A percentile compares a stretch with the other conserved stretches of the same genome.
phyloP scores from a whole-genome alignment of 1,140 invertebrate genomes.

The Zaprionus vittiger region DNA sequence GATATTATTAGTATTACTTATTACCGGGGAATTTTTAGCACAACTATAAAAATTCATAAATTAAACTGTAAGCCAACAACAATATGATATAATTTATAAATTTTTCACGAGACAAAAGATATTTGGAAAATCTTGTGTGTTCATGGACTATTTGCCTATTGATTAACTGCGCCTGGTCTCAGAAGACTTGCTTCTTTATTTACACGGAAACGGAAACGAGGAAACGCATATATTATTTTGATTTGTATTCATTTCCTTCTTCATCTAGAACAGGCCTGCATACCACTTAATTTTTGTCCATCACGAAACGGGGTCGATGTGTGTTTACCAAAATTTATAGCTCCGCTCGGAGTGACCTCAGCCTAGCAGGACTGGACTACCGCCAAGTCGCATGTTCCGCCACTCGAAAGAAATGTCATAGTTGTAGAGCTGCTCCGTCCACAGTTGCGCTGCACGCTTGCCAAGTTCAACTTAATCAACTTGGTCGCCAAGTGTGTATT shows the following conservation, averaged over 20 bases:
- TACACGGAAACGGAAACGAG: not conserved
- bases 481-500: not conserved
- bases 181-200: not conserved
- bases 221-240: not conserved
- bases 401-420: not conserved
- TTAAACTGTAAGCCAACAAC: too few relatives aligned
- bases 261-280: not conserved
- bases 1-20: too few relatives aligned
- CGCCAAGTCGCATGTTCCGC: not conserved
- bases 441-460: not conserved
- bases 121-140: not conserved
- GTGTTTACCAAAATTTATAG: slow-evolving; percentile 11
- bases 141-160: not conserved
- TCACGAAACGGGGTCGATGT: slow-evolving; percentile 7
- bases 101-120: not conserved
- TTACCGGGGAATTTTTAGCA: too few relatives aligned
- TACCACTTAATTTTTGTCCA: not conserved
- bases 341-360: not conserved
- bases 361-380: not conserved
- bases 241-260: not conserved
- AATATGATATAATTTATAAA: too few relatives aligned
- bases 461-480: not conserved
- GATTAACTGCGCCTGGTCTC: not conserved
- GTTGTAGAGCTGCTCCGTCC: not conserved
- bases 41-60: too few relatives aligned